Evolutionary conservation across 2,113 vertebrate species (phyloP).

Genomic region (Podarcis muralis): DNA sequence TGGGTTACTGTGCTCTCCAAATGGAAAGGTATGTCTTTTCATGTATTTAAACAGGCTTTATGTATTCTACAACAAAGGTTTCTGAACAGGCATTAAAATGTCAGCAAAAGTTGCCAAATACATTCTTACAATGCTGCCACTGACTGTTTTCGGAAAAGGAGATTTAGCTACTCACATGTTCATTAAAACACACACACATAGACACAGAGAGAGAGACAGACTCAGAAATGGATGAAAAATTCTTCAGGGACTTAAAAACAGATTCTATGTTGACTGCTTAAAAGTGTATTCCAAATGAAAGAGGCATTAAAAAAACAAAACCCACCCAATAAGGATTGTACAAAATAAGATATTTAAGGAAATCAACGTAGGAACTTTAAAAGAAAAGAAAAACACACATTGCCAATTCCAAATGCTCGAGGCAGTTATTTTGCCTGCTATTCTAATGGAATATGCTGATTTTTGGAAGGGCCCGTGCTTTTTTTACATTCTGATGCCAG

Average conservation of each 20-base stretch:
- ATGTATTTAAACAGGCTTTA: conserved; percentile 35
- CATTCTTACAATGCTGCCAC: conserved; percentile 66
- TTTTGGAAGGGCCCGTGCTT: conserved; percentile 66
- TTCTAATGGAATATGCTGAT: conserved; percentile 75
- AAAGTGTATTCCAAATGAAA: conserved; percentile 54
- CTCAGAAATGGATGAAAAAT: conserved; percentile 61
- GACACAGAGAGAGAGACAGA: conserved; percentile 44
- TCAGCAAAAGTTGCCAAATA: conserved; percentile 75
- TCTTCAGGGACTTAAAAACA: conserved; percentile 62
- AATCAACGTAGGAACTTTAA: conserved; percentile 83
- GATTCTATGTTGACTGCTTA: conserved; percentile 62
- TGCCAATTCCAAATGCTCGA: conserved; percentile 69
- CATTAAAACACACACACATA: conserved; percentile 59
- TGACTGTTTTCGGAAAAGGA: conserved; percentile 59
- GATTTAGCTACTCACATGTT: conserved; percentile 67
- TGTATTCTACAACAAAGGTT: conserved; percentile 68
- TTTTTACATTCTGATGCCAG: conserved; percentile 69
- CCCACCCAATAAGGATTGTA: conserved; percentile 62
- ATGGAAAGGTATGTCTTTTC: conserved; percentile 47
- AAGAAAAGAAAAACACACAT: conserved; percentile 74
- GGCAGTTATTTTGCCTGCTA: conserved; percentile 63
- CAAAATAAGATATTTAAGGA: conserved; percentile 80
- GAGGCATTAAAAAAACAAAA: background rate
- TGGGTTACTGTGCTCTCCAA: conserved; percentile 52
- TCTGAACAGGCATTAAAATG: conserved; percentile 68